Conservation (phyloP, 2,888 invertebrate genomes). For the Hirtodrosophila duncani region DNA sequence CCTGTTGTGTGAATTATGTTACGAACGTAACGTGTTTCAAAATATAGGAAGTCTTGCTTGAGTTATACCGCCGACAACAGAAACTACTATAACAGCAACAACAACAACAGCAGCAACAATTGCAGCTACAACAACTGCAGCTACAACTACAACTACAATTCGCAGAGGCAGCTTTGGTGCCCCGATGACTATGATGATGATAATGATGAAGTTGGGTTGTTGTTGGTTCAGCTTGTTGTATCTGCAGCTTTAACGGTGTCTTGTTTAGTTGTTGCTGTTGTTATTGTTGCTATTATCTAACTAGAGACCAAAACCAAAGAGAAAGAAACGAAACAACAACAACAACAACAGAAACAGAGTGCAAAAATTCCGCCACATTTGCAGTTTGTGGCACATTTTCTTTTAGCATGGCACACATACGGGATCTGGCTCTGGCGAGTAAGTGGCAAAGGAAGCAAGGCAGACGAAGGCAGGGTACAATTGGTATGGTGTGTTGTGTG, state of each 20-base stretch:
- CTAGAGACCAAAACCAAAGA: slow-evolving; percentile 33
- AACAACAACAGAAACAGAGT: slow-evolving; percentile 17
- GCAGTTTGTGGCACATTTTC: slow-evolving; percentile 66
- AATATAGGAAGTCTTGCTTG: slow-evolving; percentile 77
- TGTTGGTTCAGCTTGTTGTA: slow-evolving; percentile 36
- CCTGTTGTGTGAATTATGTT: slow-evolving; percentile 77
- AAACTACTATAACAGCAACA: slow-evolving; percentile 3
- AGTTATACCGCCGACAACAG: slow-evolving; percentile 58
- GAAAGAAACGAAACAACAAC: slow-evolving; percentile 42
- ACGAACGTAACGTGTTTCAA: slow-evolving; percentile 78
- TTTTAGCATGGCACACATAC: slow-evolving; percentile 63
- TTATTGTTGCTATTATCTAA: slow-evolving; percentile 59
- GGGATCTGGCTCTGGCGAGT: slow-evolving; percentile 11
- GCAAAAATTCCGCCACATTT: slow-evolving; percentile 37
- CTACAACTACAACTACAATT: slow-evolving; percentile 32
- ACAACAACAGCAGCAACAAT: background rate
- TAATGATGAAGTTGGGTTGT: background rate
- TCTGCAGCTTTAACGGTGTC: slow-evolving; percentile 53
- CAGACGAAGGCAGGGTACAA: background rate
- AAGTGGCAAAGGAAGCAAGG: background rate
- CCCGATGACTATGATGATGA: background rate
- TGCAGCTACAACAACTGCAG: slow-evolving; percentile 10
- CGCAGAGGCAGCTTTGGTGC: slow-evolving; percentile 29
- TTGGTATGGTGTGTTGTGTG: slow-evolving; percentile 10
- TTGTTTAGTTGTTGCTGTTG: no score